These are phyloP conservation scores for Meandrina meandrites DNA, from an alignment of 92 coral and sea anemone species.

Conservation along the genomic window DNA sequence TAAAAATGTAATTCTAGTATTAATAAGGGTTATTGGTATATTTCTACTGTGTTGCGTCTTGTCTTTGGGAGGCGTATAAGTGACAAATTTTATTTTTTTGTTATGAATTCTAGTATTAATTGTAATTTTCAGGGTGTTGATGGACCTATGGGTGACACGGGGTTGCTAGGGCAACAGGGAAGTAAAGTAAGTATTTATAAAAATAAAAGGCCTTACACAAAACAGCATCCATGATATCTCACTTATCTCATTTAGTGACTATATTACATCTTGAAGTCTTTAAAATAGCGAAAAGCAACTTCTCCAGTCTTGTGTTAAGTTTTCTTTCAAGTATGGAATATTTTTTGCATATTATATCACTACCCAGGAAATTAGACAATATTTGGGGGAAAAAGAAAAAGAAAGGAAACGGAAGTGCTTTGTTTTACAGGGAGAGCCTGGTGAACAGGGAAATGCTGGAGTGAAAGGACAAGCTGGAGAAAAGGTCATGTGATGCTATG, in stretches of 20 bases:
- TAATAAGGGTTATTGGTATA: neutral
- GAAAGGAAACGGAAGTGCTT: neutral
- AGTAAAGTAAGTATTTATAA: conserved; percentile 31
- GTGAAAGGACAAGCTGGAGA: conserved; percentile 31
- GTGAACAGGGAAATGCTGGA: conserved; percentile 45
- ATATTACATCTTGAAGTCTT: neutral
- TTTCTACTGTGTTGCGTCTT: neutral
- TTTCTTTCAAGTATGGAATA: neutral
- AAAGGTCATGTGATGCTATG: conserved; percentile 14
- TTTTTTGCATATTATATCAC: neutral
- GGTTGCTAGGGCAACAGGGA: conserved; percentile 53
- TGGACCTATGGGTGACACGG: conserved; percentile 39
- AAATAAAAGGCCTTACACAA: neutral
- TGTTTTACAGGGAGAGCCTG: conserved; percentile 45
- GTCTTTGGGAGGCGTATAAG: neutral
- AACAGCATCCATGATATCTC: neutral
- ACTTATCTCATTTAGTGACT: neutral
- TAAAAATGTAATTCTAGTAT: too few species aligned
- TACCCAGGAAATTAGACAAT: neutral
- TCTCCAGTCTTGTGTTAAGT: neutral
- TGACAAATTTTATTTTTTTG: too few species aligned
- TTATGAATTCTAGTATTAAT: too few species aligned
- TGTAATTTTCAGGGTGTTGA: conserved; percentile 33
- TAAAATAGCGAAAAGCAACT: neutral
- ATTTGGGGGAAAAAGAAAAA: neutral